Evolutionary conservation across 1,140 invertebrate species (phyloP).

Genomic region (Drosophila arawakana): DNA sequence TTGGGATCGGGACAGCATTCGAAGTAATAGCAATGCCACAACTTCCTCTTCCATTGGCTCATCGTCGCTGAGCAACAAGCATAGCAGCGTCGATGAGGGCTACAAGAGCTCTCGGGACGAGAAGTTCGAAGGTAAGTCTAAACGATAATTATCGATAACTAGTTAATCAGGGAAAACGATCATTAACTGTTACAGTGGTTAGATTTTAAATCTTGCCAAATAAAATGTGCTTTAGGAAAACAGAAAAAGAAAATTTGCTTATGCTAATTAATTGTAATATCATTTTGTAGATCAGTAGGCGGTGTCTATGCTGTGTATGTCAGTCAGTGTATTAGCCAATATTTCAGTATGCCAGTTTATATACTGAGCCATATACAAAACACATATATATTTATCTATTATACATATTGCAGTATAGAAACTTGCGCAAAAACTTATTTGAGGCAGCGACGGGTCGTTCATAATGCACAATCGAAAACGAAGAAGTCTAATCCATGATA

Average conservation of each 20-base stretch:
- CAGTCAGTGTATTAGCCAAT: background rate
- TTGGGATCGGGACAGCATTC: slow-evolving; percentile 74
- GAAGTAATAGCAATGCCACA: slow-evolving; percentile 46
- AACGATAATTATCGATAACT: background rate
- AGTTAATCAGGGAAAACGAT: no score
- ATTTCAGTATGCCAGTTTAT: slow-evolving; percentile 15
- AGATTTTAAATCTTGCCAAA: no score
- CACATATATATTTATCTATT: background rate
- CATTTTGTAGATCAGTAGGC: background rate
- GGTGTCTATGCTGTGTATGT: background rate
- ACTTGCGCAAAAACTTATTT: background rate
- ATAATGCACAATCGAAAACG: slow-evolving; percentile 26
- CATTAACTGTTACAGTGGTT: no score
- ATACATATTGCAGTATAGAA: background rate
- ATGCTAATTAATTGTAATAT: background rate
- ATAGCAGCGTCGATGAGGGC: slow-evolving; percentile 63
- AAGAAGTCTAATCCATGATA: slow-evolving; percentile 30
- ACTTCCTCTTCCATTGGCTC: slow-evolving; percentile 57
- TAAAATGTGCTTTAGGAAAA: no score
- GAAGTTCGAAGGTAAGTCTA: slow-evolving; percentile 73
- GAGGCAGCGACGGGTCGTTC: slow-evolving; percentile 5
- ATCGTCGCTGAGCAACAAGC: slow-evolving; percentile 55
- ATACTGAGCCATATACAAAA: slow-evolving; percentile 19
- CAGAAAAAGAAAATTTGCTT: no score
- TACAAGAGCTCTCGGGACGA: slow-evolving; percentile 67